A percentile compares a stretch with the other conserved stretches of the same genome.
phyloP scores from a whole-genome alignment of 1,140 invertebrate genomes.

The Trissolcus basalis region DNA sequence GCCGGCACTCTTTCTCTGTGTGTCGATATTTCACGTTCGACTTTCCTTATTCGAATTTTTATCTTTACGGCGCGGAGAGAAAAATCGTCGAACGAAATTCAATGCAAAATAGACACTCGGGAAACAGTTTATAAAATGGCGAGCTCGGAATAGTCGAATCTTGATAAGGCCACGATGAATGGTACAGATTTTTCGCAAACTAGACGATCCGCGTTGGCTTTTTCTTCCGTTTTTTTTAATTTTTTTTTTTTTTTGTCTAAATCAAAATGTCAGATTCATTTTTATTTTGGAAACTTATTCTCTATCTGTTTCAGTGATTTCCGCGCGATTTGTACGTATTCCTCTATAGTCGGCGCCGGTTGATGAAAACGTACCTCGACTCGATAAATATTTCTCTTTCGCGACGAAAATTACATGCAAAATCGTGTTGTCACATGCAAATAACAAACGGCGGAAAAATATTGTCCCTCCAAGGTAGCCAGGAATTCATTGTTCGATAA shows the following conservation, averaged over 20 bases:
- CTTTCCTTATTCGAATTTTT: constrained; percentile 39
- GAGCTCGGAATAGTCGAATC: neutral
- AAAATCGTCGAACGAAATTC: constrained; percentile 26
- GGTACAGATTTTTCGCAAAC: no score
- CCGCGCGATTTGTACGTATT: no score
- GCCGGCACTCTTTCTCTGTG: neutral
- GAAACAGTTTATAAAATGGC: constrained; percentile 16
- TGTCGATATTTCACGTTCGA: constrained; percentile 30
- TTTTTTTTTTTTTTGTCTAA: no score
- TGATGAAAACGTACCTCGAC: constrained; percentile 7
- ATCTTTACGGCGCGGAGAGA: constrained; percentile 15
- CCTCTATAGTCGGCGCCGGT: no score
- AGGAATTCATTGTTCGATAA: constrained; percentile 50
- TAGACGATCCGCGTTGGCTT: no score
- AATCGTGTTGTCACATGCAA: constrained; percentile 36
- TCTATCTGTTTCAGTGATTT: no score
- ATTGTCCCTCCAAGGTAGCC: constrained; percentile 46
- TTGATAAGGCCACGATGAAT: no score
- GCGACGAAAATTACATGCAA: constrained; percentile 16
- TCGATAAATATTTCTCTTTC: constrained; percentile 18
- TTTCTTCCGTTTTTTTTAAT: no score
- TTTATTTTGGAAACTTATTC: no score
- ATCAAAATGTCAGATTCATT: no score
- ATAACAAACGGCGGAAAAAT: constrained; percentile 40
- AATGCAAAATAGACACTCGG: constrained; percentile 18